Evolutionary conservation across 2,888 invertebrate genomes (phyloP), one percentile per base, ranked within the genome.

Genomic region (Drosophila mercatorum): DNA sequence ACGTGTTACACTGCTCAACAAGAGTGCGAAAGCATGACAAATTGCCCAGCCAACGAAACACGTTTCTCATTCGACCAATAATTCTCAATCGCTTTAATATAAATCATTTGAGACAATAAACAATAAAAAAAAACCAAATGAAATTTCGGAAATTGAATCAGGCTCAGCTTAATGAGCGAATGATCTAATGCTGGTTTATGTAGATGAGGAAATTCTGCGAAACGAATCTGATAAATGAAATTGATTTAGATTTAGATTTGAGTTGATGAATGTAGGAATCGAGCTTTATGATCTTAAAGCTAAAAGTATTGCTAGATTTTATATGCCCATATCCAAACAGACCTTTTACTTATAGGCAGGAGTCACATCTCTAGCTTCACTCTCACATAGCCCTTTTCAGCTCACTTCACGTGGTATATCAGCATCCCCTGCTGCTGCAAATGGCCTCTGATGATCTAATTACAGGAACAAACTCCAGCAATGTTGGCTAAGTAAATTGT

Each of bases 381-480:
- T 28, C 28, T 28, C 28, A 28, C 34, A 51, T 17, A 34, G 34
- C n/a, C 34, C 1, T 17, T 51, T 22, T 22, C 22, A 22, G 22
- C 22, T 34, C n/a, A 5, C 17, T 11, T 2, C 11, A 17, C 1
- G 2, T 0, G 17, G n/a, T 11, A n/a, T 34, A 34, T 5, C 12
- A 3, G 10, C 41, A 40, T 6, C 11, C 6, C 40, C 41, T 34
- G 6, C 22, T 22, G 7, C 22, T 22, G 11, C 52, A 46, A 62
- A 52, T 72, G 28, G 63, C 51, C 68, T 62, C 38, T 84, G 80
- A 86, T 80, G 72, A 67, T 73, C 72, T 83, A 78, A 85, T 83
- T 86, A 86, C 70, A 72, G 68, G 70, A 59, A 55, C 63, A 69
- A 65, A 60, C 60, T 69, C 83, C 69, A 47, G 52, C 57, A 22